phyloP scores from a whole-genome alignment of 2,113 vertebrate genomes.

The Bettongia penicillata region DNA sequence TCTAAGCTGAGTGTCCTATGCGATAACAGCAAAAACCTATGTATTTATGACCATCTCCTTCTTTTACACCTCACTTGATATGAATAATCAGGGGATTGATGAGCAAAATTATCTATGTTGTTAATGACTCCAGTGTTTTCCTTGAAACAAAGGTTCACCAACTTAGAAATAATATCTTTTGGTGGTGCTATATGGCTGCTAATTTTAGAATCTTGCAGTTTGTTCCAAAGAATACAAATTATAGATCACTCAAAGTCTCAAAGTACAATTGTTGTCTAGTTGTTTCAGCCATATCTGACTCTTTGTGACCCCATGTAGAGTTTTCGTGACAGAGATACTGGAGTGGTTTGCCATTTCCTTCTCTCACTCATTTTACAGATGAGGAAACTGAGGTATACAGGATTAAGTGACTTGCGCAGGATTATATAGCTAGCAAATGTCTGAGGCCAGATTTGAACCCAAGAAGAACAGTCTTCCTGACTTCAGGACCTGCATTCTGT shows the following conservation, averaged over 20 bases:
- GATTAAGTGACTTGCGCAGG: not conserved
- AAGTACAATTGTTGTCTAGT: not conserved
- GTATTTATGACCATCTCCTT: not conserved
- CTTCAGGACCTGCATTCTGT: not conserved
- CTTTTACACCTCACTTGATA: not conserved
- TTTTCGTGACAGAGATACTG: not conserved
- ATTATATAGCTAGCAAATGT: not conserved
- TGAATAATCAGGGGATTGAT: not conserved
- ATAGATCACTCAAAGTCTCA: not conserved
- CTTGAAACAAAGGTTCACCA: not conserved
- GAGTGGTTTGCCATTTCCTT: not conserved
- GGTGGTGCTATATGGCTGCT: not conserved
- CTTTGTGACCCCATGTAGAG: not conserved
- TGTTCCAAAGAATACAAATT: not conserved
- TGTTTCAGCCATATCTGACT: not conserved
- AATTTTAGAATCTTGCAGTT: not conserved
- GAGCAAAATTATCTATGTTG: not conserved
- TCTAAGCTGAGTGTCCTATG: not conserved
- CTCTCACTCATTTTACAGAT: not conserved
- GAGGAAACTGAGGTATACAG: not conserved
- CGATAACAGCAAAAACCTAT: not conserved
- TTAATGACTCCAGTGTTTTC: not conserved
- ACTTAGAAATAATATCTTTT: not conserved
- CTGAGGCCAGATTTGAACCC: not conserved
- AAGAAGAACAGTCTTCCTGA: not conserved